Conservation (phyloP, 2,113 vertebrate genomes). For the Octodon degus region DNA sequence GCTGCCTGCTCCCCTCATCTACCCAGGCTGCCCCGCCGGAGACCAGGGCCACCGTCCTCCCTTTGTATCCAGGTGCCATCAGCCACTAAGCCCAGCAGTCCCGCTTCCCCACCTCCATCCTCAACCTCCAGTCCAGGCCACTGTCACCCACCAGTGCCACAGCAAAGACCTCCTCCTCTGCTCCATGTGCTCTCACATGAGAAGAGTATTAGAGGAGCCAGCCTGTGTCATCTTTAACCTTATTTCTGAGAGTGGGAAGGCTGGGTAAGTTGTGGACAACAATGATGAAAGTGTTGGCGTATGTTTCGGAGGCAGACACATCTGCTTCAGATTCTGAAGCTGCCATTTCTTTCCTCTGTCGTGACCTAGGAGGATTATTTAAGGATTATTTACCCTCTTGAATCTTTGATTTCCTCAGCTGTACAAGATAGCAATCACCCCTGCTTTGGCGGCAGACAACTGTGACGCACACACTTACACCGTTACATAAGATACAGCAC, state of each 20-base stretch:
- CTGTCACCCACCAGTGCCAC: accelerated
- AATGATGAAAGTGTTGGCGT: background rate
- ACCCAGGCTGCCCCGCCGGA: background rate
- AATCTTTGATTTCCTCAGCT: background rate
- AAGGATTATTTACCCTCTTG: background rate
- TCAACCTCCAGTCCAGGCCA: background rate
- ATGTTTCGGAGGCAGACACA: background rate
- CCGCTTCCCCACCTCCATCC: background rate
- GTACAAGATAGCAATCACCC: background rate
- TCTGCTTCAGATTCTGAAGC: background rate
- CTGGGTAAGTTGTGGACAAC: background rate
- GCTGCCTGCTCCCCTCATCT: background rate
- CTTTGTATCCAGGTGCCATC: background rate
- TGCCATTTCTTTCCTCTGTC: background rate
- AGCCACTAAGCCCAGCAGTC: background rate
- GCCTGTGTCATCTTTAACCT: background rate
- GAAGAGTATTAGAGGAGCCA: background rate
- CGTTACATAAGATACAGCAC: background rate
- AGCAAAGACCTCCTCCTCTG: background rate
- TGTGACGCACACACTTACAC: background rate
- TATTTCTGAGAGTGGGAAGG: background rate
- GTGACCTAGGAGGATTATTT: background rate
- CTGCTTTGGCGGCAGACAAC: background rate
- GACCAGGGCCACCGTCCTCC: accelerated
- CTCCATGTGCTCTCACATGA: background rate